phyloP scores from a whole-genome alignment of 2,113 vertebrate genomes.

The Vulpes lagopus region DNA sequence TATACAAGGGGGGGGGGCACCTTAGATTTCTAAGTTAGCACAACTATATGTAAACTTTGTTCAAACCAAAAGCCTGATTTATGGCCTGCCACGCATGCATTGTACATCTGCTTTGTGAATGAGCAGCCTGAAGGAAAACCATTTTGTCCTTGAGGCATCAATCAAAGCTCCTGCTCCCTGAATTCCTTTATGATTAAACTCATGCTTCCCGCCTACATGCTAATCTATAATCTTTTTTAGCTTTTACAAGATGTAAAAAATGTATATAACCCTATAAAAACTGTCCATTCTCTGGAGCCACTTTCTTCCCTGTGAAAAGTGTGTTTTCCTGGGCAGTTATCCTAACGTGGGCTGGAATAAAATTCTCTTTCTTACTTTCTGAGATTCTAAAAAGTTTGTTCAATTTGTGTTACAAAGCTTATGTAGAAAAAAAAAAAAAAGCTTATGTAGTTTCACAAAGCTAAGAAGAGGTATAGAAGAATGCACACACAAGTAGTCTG shows the following conservation, averaged over 20 bases:
- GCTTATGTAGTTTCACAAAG: neutral
- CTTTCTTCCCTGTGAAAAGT: neutral
- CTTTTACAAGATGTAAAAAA: neutral
- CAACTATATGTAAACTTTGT: neutral
- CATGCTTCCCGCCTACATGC: neutral
- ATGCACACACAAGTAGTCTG: neutral
- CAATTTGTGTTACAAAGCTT: neutral
- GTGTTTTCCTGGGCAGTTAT: neutral
- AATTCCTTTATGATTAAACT: neutral
- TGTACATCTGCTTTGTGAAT: neutral
- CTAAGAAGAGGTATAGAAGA: neutral
- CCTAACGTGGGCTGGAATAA: neutral
- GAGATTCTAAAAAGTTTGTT: neutral
- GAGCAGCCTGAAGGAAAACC: neutral
- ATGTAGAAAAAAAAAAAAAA: neutral
- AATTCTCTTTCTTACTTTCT: neutral
- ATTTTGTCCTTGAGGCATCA: neutral
- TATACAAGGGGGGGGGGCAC: neutral
- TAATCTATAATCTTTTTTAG: neutral
- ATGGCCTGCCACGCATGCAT: neutral
- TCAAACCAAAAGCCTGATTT: neutral
- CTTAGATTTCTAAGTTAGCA: neutral
- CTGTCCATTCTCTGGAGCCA: neutral
- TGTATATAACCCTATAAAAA: neutral
- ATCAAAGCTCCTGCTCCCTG: neutral